Evolutionary conservation across 2,113 vertebrate species (phyloP), one percentile per base, ranked within the genome.

Genomic region (Tyto alba): DNA sequence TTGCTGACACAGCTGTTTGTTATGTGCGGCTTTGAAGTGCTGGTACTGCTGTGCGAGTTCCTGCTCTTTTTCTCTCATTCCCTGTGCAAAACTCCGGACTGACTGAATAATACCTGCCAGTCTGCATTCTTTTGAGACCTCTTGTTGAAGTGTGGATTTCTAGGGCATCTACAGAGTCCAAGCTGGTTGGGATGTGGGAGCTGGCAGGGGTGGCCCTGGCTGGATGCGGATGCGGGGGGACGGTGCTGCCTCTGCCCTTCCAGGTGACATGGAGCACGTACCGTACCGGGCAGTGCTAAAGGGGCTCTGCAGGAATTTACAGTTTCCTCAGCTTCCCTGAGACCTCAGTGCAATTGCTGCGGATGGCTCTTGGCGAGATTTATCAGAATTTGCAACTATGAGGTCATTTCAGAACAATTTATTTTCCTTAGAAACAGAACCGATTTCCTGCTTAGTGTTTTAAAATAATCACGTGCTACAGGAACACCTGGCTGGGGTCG

Each of bases 221-320:
- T 76, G 78, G 22, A 6, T 21, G 64, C n/a, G 29, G 69, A 29
- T 80, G 25, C 1, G 5, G 4, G 3, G 40, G 88, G n/a, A 1
- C 48, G 6, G 41, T 8, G 12, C 63, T 85, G 48, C 1, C 43
- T 62, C 36, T 38, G 16, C n/a, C 34, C 72, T 48, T 27, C 10
- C 26, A 1, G 4, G 2, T 11, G 41, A 4, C 41, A 4, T 0
- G 7, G 16, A 32, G 52, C 36, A 34, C 27, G 4, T 0, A 13
- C 6, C 0, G 1, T 22, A 19, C 25, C 3, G 7, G 47, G 57
- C 57, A 76, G 29, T 18, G 32, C 74, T 67, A 2, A 26, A 71
- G 56, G 59, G 45, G 22, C 3, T 29, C 55, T 25, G 0, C 1
- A 5, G 60, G 92, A 41, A 43, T 94, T 91, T 63, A 67, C 19